A percentile compares a stretch with the other conserved stretches of the same genome.
These are phyloP conservation scores for Heptranchias perlo DNA, from an alignment of 2,113 vertebrate species.

Conservation along the genomic window DNA sequence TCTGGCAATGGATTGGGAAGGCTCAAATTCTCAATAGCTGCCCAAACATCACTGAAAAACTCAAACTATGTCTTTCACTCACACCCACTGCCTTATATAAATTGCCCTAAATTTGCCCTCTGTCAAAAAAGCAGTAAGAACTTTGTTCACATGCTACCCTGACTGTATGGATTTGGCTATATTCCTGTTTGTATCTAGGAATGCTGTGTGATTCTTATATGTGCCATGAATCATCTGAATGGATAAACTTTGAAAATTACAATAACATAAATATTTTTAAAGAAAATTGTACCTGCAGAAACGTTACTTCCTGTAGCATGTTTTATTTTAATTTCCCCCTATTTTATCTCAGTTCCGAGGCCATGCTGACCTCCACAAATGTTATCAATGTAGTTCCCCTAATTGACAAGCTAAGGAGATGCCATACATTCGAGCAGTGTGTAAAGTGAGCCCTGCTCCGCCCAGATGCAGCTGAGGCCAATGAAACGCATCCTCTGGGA, in stretches of 20 bases:
- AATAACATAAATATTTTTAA: not conserved
- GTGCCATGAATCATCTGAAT: not conserved
- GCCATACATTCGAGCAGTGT: not conserved
- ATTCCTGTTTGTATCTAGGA: not conserved
- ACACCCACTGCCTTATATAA: not conserved
- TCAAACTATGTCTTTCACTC: not conserved
- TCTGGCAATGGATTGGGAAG: not conserved
- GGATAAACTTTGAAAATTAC: not conserved
- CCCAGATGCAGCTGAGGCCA: not conserved
- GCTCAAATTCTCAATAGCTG: not conserved
- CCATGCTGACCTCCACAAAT: not conserved
- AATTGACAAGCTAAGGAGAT: not conserved
- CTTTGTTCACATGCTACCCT: not conserved
- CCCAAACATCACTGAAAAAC: not conserved
- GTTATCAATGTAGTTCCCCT: not conserved
- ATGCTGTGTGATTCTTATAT: not conserved
- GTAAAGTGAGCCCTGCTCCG: not conserved
- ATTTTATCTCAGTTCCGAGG: slow-evolving; percentile 18
- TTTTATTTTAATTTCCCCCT: not conserved
- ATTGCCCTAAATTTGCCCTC: not conserved
- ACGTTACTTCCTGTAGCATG: not conserved
- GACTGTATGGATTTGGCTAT: not conserved
- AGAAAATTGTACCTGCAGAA: slow-evolving; percentile 18
- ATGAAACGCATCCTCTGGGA: not conserved
- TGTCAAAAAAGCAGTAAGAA: not conserved